A percentile compares a stretch with the other conserved stretches of the same genome.
These are phyloP conservation scores for Leptobrachium ailaonicum DNA, from an alignment of 2,113 vertebrate genomes.

Conservation along the genomic window DNA sequence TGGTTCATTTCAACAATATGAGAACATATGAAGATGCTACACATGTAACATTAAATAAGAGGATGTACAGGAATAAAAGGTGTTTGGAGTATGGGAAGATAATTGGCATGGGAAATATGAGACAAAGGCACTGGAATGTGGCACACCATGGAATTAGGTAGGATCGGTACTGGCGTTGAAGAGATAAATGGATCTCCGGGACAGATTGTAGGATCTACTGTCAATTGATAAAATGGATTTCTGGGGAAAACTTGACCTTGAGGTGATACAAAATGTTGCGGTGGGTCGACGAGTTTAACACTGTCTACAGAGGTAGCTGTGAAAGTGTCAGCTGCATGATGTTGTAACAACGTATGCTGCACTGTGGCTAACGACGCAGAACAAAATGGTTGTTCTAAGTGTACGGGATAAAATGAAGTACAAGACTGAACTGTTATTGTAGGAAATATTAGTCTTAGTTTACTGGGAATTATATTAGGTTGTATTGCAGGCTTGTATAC, in stretches of 20 bases:
- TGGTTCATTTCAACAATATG: background rate
- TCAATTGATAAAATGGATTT: constrained; percentile 69
- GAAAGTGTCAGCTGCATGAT: constrained; percentile 59
- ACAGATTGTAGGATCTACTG: constrained; percentile 68
- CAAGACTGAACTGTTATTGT: constrained; percentile 58
- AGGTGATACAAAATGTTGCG: constrained; percentile 69
- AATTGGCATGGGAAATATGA: constrained; percentile 64
- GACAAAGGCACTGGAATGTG: constrained; percentile 71
- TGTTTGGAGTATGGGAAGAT: constrained; percentile 74
- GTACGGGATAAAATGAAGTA: constrained; percentile 60
- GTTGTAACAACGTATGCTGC: constrained; percentile 77
- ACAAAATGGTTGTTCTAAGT: constrained; percentile 67
- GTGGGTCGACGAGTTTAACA: constrained; percentile 72
- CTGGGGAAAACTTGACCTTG: constrained; percentile 71
- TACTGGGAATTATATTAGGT: constrained; percentile 66
- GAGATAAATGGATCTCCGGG: constrained; percentile 59
- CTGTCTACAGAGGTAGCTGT: constrained; percentile 51
- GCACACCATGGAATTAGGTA: constrained; percentile 68
- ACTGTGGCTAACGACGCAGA: constrained; percentile 77
- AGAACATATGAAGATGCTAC: background rate
- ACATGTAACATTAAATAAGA: constrained; percentile 66
- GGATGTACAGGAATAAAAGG: constrained; percentile 79
- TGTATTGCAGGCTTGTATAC: constrained; percentile 70
- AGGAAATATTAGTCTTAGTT: constrained; percentile 71
- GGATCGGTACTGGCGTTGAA: constrained; percentile 68